These are phyloP conservation scores for Rutpela maculata DNA, from an alignment of 2,888 invertebrate genomes.

Conservation along the genomic window DNA sequence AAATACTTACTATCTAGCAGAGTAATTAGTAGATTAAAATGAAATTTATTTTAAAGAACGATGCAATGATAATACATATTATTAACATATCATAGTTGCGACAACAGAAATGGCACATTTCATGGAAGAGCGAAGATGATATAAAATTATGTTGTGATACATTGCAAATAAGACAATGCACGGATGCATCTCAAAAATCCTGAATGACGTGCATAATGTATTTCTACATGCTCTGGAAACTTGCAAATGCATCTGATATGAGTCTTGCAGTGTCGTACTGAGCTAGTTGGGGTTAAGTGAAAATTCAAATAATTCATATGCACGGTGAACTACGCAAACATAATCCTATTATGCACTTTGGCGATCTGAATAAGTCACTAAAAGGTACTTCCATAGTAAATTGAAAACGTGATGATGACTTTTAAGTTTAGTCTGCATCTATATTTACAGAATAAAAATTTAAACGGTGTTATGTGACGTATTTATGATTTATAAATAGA, in stretches of 20 bases:
- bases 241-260: slow-evolving; percentile 7
- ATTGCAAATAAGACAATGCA: slow-evolving; percentile 45
- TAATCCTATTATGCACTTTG: neutral
- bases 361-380: neutral
- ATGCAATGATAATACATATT: slow-evolving; percentile 1
- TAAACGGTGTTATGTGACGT: too few species aligned
- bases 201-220: slow-evolving; percentile 25
- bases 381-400: too few species aligned
- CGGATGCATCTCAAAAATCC: slow-evolving; percentile 31
- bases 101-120: slow-evolving; percentile 25
- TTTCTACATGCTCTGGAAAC: slow-evolving; percentile 3
- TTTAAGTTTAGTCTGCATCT: too few species aligned
- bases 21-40: too few species aligned
- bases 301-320: slow-evolving; percentile 8
- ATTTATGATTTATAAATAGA: too few species aligned
- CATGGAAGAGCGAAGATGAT: slow-evolving; percentile 42
- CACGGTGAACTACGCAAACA: neutral
- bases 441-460: too few species aligned
- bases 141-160: slow-evolving; percentile 45
- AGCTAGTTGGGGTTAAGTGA: neutral
- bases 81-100: neutral
- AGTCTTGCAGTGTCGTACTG: neutral
- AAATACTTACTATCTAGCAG: too few species aligned
- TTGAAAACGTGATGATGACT: too few species aligned
- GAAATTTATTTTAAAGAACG: too few species aligned